Evolutionary conservation across 1,140 invertebrate genomes (phyloP).

Genomic region (Trichoplusia ni): DNA sequence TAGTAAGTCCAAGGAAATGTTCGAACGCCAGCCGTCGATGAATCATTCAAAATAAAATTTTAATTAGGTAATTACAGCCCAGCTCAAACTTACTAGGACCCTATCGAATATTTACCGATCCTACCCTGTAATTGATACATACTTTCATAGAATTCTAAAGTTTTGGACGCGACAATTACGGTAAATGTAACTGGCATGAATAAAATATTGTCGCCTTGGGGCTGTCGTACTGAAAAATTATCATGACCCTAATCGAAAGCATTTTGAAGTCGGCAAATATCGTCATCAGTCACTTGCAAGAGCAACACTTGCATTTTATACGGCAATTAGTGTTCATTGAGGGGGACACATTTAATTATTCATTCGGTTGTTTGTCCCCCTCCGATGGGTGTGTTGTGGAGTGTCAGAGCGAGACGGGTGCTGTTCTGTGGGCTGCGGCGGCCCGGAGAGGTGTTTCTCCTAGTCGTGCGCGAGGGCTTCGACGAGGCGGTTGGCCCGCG

Average conservation of each 20-base stretch:
- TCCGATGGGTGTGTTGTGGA: constrained; percentile 14
- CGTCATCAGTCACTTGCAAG: constrained; percentile 59
- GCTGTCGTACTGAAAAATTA: constrained; percentile 56
- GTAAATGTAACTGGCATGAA: constrained; percentile 54
- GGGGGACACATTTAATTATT: constrained; percentile 69
- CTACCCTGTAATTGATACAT: constrained; percentile 37
- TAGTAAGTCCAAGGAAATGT: not conserved
- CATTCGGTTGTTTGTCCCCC: constrained; percentile 54
- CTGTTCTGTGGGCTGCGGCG: constrained; percentile 31
- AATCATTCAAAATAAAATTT: constrained; percentile 25
- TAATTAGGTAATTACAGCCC: constrained; percentile 31
- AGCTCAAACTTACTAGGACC: constrained; percentile 14
- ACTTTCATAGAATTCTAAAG: constrained; percentile 47
- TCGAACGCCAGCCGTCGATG: constrained; percentile 1
- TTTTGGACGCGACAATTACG: constrained; percentile 66
- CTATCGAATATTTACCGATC: constrained; percentile 29
- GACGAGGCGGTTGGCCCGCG: constrained; percentile 64
- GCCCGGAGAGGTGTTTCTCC: constrained; percentile 33
- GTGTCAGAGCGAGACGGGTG: constrained; percentile 43
- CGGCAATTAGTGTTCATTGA: constrained; percentile 68
- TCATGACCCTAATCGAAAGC: constrained; percentile 59
- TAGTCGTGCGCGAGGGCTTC: constrained; percentile 60
- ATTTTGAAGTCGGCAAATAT: constrained; percentile 54
- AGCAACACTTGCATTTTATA: constrained; percentile 54
- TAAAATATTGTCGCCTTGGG: constrained; percentile 53